Percentiles rank a stretch among this genome's conserved stretches.
Conservation (phyloP, 2,797 vertebrate species). For the Tympanoctomys barrerae region DNA sequence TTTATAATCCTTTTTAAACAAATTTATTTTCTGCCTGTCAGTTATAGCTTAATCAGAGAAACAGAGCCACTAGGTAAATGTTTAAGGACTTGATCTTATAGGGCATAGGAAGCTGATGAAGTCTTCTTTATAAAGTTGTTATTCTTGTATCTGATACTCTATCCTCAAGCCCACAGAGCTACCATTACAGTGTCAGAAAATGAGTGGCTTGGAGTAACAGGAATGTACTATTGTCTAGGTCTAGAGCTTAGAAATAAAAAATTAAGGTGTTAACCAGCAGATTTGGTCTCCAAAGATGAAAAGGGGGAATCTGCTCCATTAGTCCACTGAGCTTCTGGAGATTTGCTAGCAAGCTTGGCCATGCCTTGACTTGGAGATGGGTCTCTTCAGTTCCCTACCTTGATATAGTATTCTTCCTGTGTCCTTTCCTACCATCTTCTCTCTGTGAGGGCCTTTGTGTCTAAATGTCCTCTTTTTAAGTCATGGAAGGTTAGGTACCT, state of each 20-base stretch:
- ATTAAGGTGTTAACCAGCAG: neutral
- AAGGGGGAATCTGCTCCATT: neutral
- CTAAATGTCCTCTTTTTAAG: neutral
- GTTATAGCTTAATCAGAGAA: conserved; percentile 15
- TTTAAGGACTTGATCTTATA: neutral
- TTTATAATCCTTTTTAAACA: conserved; percentile 19
- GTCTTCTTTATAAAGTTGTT: neutral
- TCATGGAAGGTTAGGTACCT: neutral
- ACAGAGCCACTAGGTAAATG: neutral
- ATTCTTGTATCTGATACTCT: neutral
- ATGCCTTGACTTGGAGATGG: neutral
- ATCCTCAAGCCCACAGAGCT: neutral
- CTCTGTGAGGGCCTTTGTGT: neutral
- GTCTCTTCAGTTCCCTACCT: neutral
- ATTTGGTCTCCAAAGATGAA: neutral
- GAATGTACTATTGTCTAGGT: neutral
- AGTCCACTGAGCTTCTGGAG: neutral
- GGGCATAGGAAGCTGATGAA: neutral
- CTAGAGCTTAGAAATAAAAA: neutral
- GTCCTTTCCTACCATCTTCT: neutral
- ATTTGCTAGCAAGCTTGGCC: neutral
- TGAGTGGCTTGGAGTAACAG: neutral
- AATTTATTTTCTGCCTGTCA: neutral
- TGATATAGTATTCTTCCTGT: neutral
- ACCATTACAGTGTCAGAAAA: neutral